Conservation (phyloP, 2,888 invertebrate species). For the Rhabditoides inermis region DNA sequence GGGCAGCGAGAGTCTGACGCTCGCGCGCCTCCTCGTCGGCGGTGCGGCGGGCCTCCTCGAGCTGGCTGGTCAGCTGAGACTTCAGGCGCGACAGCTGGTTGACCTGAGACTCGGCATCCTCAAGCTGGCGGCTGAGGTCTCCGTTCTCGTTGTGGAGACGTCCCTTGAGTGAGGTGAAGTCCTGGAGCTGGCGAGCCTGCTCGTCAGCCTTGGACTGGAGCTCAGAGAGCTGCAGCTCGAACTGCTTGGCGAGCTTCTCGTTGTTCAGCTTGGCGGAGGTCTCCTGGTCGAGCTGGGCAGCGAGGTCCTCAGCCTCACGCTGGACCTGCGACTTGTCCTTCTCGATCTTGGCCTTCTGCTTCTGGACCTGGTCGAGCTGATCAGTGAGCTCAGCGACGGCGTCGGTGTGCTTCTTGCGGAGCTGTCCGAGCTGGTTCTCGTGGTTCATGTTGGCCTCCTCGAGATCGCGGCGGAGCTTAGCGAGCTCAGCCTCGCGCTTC, state of each 20-base stretch:
- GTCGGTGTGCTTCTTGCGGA: constrained; percentile 99
- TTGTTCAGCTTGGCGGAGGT: constrained; percentile 96
- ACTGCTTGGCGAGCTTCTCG: constrained; percentile 94
- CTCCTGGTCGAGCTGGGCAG: constrained; percentile 88
- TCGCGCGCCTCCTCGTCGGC: constrained; percentile 79
- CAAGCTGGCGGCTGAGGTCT: constrained; percentile 87
- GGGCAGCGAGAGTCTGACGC: constrained; percentile 55
- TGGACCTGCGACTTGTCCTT: constrained; percentile 92
- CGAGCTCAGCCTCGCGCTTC: constrained; percentile 95
- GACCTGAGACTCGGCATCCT: constrained; percentile 88
- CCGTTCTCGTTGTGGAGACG: constrained; percentile 91
- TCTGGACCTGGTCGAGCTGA: constrained; percentile 98
- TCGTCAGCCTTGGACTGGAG: constrained; percentile 90
- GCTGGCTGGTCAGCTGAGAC: constrained; percentile 83
- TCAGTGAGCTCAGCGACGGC: constrained; percentile 97
- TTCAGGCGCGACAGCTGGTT: constrained; percentile 69
- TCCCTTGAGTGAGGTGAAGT: constrained; percentile 74
- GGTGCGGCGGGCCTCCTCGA: constrained; percentile 93
- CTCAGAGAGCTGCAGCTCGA: constrained; percentile 69
- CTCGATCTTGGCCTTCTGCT: constrained; percentile 85
- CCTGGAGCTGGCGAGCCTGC: constrained; percentile 86
- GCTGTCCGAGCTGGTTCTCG: constrained; percentile 85
- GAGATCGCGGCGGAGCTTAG: constrained; percentile 91
- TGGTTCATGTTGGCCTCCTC: constrained; percentile 95
- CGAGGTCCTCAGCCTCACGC: constrained; percentile 92